Percentiles rank a stretch among this genome's conserved stretches.
phyloP scores from a whole-genome alignment of 2,113 vertebrate species.

The Neotoma lepida region DNA sequence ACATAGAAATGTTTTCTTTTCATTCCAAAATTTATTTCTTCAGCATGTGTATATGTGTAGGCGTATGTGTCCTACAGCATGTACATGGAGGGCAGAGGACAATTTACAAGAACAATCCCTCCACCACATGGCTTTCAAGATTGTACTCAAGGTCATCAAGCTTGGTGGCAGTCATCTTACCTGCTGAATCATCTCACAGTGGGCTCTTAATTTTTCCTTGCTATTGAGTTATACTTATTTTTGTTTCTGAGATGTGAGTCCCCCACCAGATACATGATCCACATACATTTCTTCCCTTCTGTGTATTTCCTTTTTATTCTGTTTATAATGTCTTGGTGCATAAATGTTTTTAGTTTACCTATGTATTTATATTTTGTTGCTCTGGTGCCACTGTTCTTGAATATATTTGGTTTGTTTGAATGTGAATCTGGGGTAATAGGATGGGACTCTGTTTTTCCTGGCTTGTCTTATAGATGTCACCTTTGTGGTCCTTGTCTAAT shows the following conservation, averaged over 20 bases:
- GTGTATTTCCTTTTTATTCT: neutral
- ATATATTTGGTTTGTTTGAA: neutral
- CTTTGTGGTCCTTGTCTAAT: neutral
- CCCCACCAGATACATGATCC: neutral
- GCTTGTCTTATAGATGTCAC: neutral
- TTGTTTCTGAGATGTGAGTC: neutral
- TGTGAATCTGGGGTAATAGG: neutral
- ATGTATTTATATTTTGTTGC: neutral
- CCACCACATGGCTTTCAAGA: neutral
- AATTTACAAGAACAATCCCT: neutral
- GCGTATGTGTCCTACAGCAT: neutral
- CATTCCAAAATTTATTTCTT: neutral
- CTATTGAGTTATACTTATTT: neutral
- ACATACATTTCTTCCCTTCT: neutral
- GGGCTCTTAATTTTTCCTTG: neutral
- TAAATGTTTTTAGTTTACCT: neutral
- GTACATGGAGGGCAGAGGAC: neutral
- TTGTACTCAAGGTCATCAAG: neutral
- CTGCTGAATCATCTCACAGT: neutral
- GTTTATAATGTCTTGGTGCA: neutral
- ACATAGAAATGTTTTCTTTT: neutral
- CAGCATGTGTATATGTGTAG: neutral
- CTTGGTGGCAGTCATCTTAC: neutral
- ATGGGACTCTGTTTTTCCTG: neutral
- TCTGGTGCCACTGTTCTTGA: neutral